Base-by-base conservation (phyloP, 2,888 invertebrate genomes). In the Polyommatus iphigenia region DNA sequence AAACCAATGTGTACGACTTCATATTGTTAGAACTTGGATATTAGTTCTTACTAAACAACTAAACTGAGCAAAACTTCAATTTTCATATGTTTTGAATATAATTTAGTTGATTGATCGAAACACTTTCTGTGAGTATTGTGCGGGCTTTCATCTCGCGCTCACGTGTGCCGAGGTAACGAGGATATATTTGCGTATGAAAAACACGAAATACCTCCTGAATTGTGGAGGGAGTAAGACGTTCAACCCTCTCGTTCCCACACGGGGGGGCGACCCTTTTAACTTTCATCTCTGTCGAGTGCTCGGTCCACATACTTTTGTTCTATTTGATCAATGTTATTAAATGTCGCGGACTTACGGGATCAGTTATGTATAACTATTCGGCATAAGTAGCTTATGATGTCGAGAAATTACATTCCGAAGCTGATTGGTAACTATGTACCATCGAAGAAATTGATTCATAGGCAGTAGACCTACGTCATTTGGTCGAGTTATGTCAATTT, bases 101-200 rank as follows among this genome's bases (percentile, higher is more conserved):
- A 76, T 72, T 76, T 67, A 24, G 67, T 80, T 80, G 75, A 81
- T 81, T 80, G 78, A 77, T 79, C 76, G 78, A 80, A 80, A 79
- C 79, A 79, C 79, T 80, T 79, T 80, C 76, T 78, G 36, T 59
- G 57, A 72, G 57, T 77, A 59, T 41, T 72, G 71, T 57, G 85
- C 20, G 85, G 86, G 87, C 85, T 86, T 87, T 88, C 88, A 88
- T 89, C 88, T 86, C 81, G 91, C 91, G 87, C 91, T 92, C 92
- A 93, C 93, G 92, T 93, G 93, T 91, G 90, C 91, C 90, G 86
- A 87, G 86, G 90, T 94, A 94, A 94, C 94, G 93, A 93, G 93
- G 93, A 94, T 93, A 94, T 94, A 94, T 94, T 94, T 94, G 94
- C 94, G 94, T 94, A 94, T 94, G 94, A 94, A 94, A 93, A 94